Evolutionary conservation across 2,888 invertebrate genomes (phyloP), one percentile per base, ranked within the genome.

Genomic region (Ectemnius cavifrons): DNA sequence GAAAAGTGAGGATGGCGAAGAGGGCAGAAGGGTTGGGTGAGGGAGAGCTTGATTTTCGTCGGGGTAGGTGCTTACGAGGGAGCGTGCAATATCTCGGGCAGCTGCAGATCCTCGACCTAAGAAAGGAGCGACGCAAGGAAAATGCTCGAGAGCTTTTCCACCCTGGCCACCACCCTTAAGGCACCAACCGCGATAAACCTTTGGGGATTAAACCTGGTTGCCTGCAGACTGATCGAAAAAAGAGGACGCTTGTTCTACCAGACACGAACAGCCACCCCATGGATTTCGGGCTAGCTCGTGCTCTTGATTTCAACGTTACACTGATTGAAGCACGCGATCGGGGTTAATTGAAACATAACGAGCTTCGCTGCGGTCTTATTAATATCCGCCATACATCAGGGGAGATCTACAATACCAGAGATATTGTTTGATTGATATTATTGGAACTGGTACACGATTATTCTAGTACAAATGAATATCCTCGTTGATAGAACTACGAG

Each of bases 111-210:
- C 49, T 63, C n/a, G 14, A 4, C 18, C 13, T 23, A 47, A 52
- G 58, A 63, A 71, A 71, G 28, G 58, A 63, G 58, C 27, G 47
- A 49, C 23, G 49, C 16, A 14, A 52, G 18, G 37, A n/a, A 63
- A 59, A 63, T 20, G 20, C 66, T 64, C 20, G 62, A 56, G 52
- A 52, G 52, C 52, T 16, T 62, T 11, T 49, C 56, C 8, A 45
- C n/a, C 37, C 37, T 37, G 2, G 16, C 46, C 16, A 62, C 28
- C 49, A 18, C 20, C 46, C 47, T 49, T 57, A 57, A 67, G 49
- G 4, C 46, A 63, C 45, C 28, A 56, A 57, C 46, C 47, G 52
- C 60, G 70, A 70, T 75, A 73, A 76, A 76, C 28, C 45, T n/a
- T 6, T 14, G 14, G 52, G 59, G 60, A 70, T 74, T 67, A 66